Evolutionary conservation across 2,888 invertebrate species (phyloP).

Genomic region (Drepana falcataria): DNA sequence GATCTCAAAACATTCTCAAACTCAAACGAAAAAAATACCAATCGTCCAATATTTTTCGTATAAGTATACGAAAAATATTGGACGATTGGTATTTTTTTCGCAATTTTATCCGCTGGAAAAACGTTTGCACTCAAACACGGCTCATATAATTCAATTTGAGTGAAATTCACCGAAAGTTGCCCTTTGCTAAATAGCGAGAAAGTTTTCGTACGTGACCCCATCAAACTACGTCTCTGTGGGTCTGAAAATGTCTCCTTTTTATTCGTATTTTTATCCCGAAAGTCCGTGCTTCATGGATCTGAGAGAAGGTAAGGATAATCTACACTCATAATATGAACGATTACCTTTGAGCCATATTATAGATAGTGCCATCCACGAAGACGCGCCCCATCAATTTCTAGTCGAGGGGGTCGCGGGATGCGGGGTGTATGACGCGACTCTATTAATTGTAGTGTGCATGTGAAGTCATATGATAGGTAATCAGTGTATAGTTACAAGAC

Average conservation of each 20-base stretch:
- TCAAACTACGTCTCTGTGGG: constrained; percentile 45
- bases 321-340: not conserved
- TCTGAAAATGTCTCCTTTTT: constrained; percentile 37
- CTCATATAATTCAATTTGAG: constrained; percentile 42
- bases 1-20: too few species aligned
- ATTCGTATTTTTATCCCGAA: constrained; percentile 44
- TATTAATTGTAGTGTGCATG: too few species aligned
- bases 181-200: constrained; percentile 65
- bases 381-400: too few species aligned
- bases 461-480: too few species aligned
- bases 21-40: too few species aligned
- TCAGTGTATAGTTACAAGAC: too few species aligned
- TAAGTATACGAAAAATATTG: too few species aligned
- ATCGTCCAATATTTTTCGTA: too few species aligned
- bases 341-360: too few species aligned
- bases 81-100: not conserved
- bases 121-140: constrained; percentile 19
- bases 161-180: constrained; percentile 43
- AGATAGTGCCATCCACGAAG: too few species aligned
- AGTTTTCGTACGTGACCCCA: constrained; percentile 70
- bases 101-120: constrained; percentile 8
- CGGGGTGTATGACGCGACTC: too few species aligned
- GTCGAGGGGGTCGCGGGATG: too few species aligned
- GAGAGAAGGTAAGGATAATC: constrained; percentile 40
- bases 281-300: constrained; percentile 51